Evolutionary conservation across 1,140 invertebrate genomes (phyloP).

Genomic region (Zaprionus kolodkinae): DNA sequence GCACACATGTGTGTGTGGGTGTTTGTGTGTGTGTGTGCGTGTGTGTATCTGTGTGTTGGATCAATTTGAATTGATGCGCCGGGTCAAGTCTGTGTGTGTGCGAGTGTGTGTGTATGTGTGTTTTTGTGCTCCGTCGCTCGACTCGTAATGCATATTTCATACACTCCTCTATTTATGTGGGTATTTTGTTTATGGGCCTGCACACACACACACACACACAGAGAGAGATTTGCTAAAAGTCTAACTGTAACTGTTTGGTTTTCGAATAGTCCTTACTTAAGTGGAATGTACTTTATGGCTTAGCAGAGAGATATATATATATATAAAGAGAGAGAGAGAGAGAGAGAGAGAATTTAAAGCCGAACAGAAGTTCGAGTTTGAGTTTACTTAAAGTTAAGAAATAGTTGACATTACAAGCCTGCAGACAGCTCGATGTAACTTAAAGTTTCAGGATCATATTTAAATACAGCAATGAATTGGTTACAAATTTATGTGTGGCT

Average conservation of each 20-base stretch:
- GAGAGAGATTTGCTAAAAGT: slow-evolving; percentile 6
- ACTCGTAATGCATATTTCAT: slow-evolving; percentile 60
- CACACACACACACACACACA: background rate
- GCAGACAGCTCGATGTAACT: background rate
- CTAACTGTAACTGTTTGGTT: slow-evolving; percentile 4
- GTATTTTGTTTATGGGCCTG: slow-evolving; percentile 52
- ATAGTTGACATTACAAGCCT: background rate
- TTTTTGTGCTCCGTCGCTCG: slow-evolving; percentile 31
- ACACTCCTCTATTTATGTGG: slow-evolving; percentile 33
- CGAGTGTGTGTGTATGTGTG: slow-evolving; percentile 14
- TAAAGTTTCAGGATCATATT: background rate
- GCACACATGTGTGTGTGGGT: slow-evolving; percentile 24
- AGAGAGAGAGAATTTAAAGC: background rate
- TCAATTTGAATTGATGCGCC: slow-evolving; percentile 52
- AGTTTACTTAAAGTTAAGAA: background rate
- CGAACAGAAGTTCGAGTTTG: background rate
- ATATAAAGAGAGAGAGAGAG: no score
- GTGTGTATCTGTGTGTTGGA: slow-evolving; percentile 22
- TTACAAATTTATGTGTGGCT: no score
- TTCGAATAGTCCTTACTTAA: slow-evolving; percentile 26
- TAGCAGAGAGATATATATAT: no score
- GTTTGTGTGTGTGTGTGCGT: slow-evolving; percentile 9
- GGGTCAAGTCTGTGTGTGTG: slow-evolving; percentile 27
- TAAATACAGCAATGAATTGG: background rate
- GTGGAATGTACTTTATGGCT: slow-evolving; percentile 16